phyloP scores from a whole-genome alignment of 2,113 vertebrate genomes.

The Callipepla californica region DNA sequence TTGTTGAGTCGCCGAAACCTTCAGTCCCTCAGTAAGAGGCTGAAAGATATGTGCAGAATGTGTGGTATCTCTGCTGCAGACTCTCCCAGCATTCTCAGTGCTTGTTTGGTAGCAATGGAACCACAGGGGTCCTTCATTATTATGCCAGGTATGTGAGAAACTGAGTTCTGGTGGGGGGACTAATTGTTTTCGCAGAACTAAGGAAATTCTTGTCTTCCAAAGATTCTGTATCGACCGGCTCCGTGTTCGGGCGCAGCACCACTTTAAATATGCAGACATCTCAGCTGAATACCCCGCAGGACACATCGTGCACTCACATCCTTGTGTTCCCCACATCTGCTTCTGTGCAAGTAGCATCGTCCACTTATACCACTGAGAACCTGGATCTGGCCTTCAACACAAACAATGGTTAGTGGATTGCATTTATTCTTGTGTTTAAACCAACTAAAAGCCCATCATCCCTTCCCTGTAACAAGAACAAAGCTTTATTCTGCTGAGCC shows the following conservation, averaged over 20 bases:
- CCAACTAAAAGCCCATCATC: rapidly evolving
- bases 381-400: constrained; percentile 94
- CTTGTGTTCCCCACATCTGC: constrained; percentile 97
- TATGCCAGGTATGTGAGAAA: constrained; percentile 89
- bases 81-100: constrained; percentile 96
- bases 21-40: constrained; percentile 93
- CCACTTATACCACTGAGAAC: constrained; percentile 90
- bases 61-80: constrained; percentile 96
- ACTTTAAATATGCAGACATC: constrained; percentile 97
- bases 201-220: background rate
- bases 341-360: constrained; percentile 93
- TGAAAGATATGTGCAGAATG: constrained; percentile 98
- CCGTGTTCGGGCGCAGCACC: constrained; percentile 96
- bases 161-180: background rate
- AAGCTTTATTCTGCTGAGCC: background rate
- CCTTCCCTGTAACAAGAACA: background rate
- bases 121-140: constrained; percentile 97
- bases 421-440: background rate
- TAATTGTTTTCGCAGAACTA: background rate
- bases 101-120: constrained; percentile 97
- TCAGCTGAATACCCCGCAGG: constrained; percentile 95
- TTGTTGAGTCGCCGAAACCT: constrained; percentile 95
- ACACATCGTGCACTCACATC: constrained; percentile 97
- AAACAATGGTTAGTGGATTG: constrained; percentile 86
- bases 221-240: constrained; percentile 97